Evolutionary conservation across 2,797 vertebrate genomes (phyloP), one percentile per base, ranked within the genome.

Genomic region (Pagetopsis macropterus): DNA sequence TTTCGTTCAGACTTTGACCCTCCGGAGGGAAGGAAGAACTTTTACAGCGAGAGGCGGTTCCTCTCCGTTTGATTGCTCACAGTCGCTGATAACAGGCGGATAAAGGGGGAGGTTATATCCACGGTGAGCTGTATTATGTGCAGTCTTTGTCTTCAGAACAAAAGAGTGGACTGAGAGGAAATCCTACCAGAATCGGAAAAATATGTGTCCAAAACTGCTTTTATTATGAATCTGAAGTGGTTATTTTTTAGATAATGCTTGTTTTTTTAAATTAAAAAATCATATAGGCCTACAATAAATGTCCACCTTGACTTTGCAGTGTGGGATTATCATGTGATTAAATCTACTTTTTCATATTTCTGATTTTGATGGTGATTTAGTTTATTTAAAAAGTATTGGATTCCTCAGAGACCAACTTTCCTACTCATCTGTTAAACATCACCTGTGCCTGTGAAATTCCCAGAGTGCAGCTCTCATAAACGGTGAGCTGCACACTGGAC

Each of bases 1-100:
- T 60, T 76, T 44, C 7, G 51, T 6, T 1, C 45, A 74, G 90
- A 93, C 90, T 92, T 91, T 88, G 89, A 86, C 90, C 90, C 70
- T 48, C 21, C 9, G 1, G 45, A 46, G 33, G 27, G 65, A 0
- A 43, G 49, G 59, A 17, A 64, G 52, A 70, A 68, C 37, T 84
- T 76, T 74, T 72, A 44, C 75, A 46, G 71, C 61, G 0, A 59
- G 19, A 78, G 89, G 90, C 85, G 91, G 84, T 45, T 61, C 84
- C 52, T 17, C 55, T 27, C 2, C 0, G 52, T 56, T 44, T 58
- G 31, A 70, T 72, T 72, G 50, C 84, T 50, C 79, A 65, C 65
- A 31, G 65, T 64, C 76, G 43, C 72, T 87, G 88, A 89, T 86
- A 92, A 65, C 75, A 65, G 83, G 77, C 58, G 51, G 73, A 44